These are phyloP conservation scores for Corythaixoides concolor DNA, from an alignment of 2,113 vertebrate species.

Conservation along the genomic window DNA sequence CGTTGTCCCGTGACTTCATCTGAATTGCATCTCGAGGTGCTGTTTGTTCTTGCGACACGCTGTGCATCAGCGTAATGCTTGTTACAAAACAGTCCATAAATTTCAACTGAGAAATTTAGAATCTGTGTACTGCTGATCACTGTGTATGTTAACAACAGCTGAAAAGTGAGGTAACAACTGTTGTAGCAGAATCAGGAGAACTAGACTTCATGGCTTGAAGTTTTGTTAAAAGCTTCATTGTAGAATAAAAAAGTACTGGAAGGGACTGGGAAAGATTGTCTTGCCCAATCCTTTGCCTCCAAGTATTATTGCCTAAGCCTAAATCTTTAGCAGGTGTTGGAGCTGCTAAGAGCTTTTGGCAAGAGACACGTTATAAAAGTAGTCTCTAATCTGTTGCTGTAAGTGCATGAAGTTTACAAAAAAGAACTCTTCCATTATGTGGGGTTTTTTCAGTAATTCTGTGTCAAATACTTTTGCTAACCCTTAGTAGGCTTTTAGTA, in stretches of 20 bases:
- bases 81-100: neutral
- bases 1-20: neutral
- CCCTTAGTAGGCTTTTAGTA: neutral
- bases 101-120: neutral
- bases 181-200: neutral
- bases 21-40: neutral
- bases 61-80: neutral
- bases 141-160: neutral
- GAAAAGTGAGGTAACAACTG: neutral
- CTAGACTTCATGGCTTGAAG: neutral
- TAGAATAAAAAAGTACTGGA: neutral
- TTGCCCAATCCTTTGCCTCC: neutral
- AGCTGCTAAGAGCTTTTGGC: neutral
- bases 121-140: accelerated
- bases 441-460: neutral
- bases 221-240: neutral
- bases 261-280: neutral
- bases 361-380: neutral
- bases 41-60: neutral
- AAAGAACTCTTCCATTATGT: neutral
- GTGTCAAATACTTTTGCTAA: neutral
- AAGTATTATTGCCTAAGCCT: neutral
- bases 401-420: neutral
- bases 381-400: neutral
- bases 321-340: neutral